Conservation (phyloP, 2,888 invertebrate species). For the Pristionchus mayeri region DNA sequence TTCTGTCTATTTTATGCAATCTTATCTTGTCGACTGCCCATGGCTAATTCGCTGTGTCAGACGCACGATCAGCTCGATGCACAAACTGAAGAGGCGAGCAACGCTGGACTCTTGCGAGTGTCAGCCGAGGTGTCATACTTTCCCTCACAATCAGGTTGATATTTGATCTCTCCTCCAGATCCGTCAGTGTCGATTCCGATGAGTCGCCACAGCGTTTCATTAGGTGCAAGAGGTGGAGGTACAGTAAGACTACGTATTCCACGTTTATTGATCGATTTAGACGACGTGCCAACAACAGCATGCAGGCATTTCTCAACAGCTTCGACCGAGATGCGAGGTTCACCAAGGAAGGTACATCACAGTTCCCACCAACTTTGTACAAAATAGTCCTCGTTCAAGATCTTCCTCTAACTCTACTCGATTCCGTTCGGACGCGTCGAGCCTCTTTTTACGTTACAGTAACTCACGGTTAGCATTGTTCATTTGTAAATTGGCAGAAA, state of each 20-base stretch:
- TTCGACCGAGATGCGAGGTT: background rate
- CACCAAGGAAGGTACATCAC: conserved; percentile 27
- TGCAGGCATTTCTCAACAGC: conserved; percentile 12
- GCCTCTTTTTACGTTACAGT: conserved; percentile 25
- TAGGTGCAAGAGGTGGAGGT: conserved; percentile 9
- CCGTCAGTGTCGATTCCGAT: background rate
- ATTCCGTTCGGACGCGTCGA: background rate
- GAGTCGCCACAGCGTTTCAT: background rate
- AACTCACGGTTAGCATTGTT: background rate
- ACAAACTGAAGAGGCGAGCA: background rate
- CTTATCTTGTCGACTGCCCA: background rate
- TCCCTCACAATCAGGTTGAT: background rate
- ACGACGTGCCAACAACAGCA: conserved; percentile 20
- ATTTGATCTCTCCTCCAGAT: background rate
- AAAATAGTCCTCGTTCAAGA: background rate
- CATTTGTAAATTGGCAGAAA: background rate
- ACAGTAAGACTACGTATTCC: background rate
- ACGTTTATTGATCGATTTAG: conserved; percentile 2
- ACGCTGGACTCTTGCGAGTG: conserved; percentile 19
- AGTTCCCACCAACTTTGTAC: background rate
- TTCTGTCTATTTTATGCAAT: background rate
- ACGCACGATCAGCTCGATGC: background rate
- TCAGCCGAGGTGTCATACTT: background rate
- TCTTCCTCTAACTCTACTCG: background rate
- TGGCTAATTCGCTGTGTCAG: background rate